Evolutionary conservation across 2,888 invertebrate species (phyloP).

Genomic region (Phlogophora meticulosa): DNA sequence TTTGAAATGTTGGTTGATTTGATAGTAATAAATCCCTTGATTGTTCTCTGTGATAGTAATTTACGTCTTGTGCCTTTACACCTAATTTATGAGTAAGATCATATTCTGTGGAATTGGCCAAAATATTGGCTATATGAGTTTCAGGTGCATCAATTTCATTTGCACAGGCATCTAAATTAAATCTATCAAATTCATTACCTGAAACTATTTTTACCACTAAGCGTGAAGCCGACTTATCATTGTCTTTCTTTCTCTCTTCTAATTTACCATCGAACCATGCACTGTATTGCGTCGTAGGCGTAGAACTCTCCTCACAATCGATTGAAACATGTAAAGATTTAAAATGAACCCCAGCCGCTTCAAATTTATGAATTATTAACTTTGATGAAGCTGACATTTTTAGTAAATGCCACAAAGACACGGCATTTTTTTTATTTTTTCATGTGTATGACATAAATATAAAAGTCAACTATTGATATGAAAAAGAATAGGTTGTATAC

Average conservation of each 20-base stretch:
- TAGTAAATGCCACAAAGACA: conserved; percentile 59
- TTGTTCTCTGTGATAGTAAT: conserved; percentile 46
- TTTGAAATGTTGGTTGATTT: conserved; percentile 48
- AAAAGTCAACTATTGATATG: neutral
- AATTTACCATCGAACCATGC: conserved; percentile 81
- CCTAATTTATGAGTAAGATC: conserved; percentile 42
- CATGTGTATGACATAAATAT: neutral
- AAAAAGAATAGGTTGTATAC: conserved; percentile 21
- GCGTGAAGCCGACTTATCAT: conserved; percentile 79
- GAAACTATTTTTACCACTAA: conserved; percentile 85
- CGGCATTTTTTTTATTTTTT: conserved; percentile 39
- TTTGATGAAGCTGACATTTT: conserved; percentile 84
- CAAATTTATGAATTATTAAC: conserved; percentile 87
- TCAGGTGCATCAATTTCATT: conserved; percentile 70
- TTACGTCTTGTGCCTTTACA: conserved; percentile 27
- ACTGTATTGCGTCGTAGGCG: conserved; percentile 74
- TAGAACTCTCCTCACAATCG: conserved; percentile 72
- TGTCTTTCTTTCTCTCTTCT: conserved; percentile 75
- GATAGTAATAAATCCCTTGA: conserved; percentile 23
- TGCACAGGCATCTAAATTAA: conserved; percentile 83
- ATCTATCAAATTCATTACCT: conserved; percentile 74
- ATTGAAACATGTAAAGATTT: conserved; percentile 82
- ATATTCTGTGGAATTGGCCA: conserved; percentile 39
- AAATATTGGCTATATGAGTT: conserved; percentile 55
- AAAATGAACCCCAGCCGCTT: conserved; percentile 77